These are phyloP conservation scores for Meloidogyne exigua DNA, from an alignment of 1,140 invertebrate genomes.

Conservation along the genomic window DNA sequence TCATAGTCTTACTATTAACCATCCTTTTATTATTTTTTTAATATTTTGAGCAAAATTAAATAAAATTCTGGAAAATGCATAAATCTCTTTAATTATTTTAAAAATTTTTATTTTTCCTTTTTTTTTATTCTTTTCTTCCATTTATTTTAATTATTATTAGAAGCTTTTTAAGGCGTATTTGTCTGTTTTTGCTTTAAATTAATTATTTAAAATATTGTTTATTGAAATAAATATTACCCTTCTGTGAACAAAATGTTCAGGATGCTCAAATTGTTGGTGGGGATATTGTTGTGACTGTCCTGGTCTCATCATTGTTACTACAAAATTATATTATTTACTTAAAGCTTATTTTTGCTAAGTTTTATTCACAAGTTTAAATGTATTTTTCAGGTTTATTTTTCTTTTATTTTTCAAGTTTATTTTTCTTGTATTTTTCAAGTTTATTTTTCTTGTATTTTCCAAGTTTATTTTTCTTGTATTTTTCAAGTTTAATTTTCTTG, in stretches of 20 bases:
- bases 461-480: too few species aligned
- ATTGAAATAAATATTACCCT: constrained; percentile 16
- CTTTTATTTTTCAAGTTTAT: too few species aligned
- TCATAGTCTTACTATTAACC: too few species aligned
- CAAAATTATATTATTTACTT: too few species aligned
- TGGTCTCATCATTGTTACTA: constrained; percentile 16
- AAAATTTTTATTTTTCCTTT: constrained; percentile 1
- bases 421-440: too few species aligned
- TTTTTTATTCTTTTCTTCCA: too few species aligned
- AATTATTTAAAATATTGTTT: not conserved
- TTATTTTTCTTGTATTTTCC: too few species aligned
- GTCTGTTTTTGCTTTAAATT: not conserved
- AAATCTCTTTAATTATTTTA: constrained; percentile 2
- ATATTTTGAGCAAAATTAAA: too few species aligned
- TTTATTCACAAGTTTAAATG: too few species aligned
- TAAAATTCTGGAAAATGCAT: not conserved
- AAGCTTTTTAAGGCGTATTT: not conserved
- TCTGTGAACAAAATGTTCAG: constrained; percentile 27
- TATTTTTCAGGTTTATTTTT: too few species aligned
- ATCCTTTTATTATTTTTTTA: too few species aligned
- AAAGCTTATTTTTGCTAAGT: too few species aligned
- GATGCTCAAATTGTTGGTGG: constrained; percentile 31
- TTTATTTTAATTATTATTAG: not conserved
- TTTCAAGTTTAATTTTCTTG: not conserved
- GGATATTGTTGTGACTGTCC: constrained; percentile 2